Base-by-base conservation (phyloP, 2,888 invertebrate genomes). In the Globia sparganii region DNA sequence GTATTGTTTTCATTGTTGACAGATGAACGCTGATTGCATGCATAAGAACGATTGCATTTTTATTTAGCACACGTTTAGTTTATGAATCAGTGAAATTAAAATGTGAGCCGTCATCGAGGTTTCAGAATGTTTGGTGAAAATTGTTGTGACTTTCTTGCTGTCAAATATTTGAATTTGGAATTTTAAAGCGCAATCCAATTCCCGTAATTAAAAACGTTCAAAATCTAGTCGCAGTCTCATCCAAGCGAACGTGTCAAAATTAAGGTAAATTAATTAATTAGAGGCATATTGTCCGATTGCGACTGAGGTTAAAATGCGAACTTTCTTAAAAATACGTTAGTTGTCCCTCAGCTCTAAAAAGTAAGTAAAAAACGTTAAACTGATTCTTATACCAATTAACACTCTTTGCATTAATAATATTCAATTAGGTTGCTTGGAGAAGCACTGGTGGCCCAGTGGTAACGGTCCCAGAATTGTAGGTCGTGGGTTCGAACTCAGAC, bases 1-100 rank as follows among this genome's bases (percentile, higher is more conserved):
- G 83, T 86, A 89, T 90, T 88, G 82, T 88, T 84, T 86, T 82
- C 86, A 88, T 88, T 86, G 83, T 88, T 78, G 78, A 85, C 80
- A 81, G 78, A 73, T 89, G 68, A 77, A 67, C 64, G 58, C 37
- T 83, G 74, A 83, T 86, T 80, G 75, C 66, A 78, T 66, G 84
- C 31, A 43, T 77, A 72, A 75, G 58, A 77, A 69, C 78, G 79
- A 85, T 81, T 77, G 31, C 69, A 81, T 65, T 81, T 77, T 79
- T 66, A 77, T 86, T 73, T 74, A 37, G 69, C 37, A 25, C 43
- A 62, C 61, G 86, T 75, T 56, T 64, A 86, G 49, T 34, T 81
- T 62, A 70, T 85, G 59, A 75, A 75, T 65, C 43, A 65, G 58
- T 31, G 64, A 72, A 77, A 67, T 86, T 56, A 61, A 76, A 64